Evolutionary conservation across 2,113 vertebrate species (phyloP), one percentile per base, ranked within the genome.

Genomic region (Heterocephalus glaber): DNA sequence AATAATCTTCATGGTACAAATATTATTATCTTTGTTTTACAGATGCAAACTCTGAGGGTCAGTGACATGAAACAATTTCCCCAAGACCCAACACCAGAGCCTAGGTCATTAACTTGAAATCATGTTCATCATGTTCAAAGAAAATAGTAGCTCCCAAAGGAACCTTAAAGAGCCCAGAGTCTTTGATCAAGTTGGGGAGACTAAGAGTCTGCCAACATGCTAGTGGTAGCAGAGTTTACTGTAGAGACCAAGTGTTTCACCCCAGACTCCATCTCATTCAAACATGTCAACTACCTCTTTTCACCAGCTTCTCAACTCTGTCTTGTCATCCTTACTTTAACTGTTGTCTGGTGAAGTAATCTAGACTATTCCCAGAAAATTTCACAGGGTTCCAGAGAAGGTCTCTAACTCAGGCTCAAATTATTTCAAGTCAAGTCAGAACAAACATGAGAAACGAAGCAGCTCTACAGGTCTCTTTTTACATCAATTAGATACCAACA

Each of bases 21-120:
- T 74, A 77, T 76, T 76, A 47, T 30, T 70, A 70, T 28, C n/a
- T 38, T 82, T 52, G 47, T 65, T 68, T 84, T 56, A 49, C 13
- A 76, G 72, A 76, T 49, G 26, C 13, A 30, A 76, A 76, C 24
- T 60, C 2, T 38, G 26, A 90, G 41, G 24, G 24, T 95, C 63
- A 91, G 35, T 72, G 44, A 74, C 8, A 17, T 47, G 26, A 86
- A 94, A 63, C 89, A 0, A 85, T 80, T 93, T 95, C 72, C 38
- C 72, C 44, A 74, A 93, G 17, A 79, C n/a, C 5, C 5, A 52
- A 38, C 10, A 76, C 6, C 7, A 5, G 44, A 76, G 41, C 17
- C 44, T 44, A 47, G 24, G 13, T 95, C 56, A 88, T 72, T 95
- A 63, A n/a, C 28, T 33, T 76, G 81, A 74, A 93, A 86, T 86